Evolutionary conservation across 2,888 invertebrate species (phyloP).

Genomic region (Oligia latruncula): DNA sequence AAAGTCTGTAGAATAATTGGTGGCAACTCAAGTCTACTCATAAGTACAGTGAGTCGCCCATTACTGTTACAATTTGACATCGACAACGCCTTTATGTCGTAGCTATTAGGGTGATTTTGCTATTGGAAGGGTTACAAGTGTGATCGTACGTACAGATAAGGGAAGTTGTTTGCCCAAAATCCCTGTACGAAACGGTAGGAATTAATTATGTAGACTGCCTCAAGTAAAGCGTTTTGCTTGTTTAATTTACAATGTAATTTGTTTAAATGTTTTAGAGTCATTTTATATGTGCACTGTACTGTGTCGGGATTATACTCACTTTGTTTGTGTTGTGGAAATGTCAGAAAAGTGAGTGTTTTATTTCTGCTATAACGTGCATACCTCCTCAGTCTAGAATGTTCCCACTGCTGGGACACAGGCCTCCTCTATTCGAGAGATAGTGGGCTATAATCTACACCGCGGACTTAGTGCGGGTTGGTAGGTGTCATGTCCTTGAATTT

Average conservation of each 20-base stretch:
- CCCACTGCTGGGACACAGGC: too few species aligned
- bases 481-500: not conserved
- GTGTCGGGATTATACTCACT: not conserved
- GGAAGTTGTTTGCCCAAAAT: conserved; percentile 42
- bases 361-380: too few species aligned
- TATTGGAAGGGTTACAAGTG: not conserved
- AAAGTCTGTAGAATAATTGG: conserved; percentile 35
- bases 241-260: conserved; percentile 56
- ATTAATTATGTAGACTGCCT: conserved; percentile 64
- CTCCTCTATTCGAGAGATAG: not conserved
- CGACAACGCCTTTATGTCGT: not conserved
- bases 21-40: conserved; percentile 28
- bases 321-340: conserved; percentile 4
- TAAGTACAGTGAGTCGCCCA: conserved; percentile 1
- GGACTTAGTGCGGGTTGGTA: not conserved
- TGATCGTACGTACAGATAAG: conserved; percentile 36
- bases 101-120: not conserved
- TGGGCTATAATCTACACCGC: not conserved
- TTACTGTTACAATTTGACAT: not conserved
- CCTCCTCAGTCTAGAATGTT: too few species aligned
- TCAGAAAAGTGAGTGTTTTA: not conserved
- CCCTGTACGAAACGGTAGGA: conserved; percentile 49
- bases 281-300: conserved; percentile 32
- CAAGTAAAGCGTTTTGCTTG: conserved; percentile 49
- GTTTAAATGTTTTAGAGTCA: conserved; percentile 38